A percentile compares a stretch with the other conserved stretches of the same genome.
These are phyloP conservation scores for Leucophora obtusa DNA, from an alignment of 2,888 invertebrate species.

Conservation along the genomic window DNA sequence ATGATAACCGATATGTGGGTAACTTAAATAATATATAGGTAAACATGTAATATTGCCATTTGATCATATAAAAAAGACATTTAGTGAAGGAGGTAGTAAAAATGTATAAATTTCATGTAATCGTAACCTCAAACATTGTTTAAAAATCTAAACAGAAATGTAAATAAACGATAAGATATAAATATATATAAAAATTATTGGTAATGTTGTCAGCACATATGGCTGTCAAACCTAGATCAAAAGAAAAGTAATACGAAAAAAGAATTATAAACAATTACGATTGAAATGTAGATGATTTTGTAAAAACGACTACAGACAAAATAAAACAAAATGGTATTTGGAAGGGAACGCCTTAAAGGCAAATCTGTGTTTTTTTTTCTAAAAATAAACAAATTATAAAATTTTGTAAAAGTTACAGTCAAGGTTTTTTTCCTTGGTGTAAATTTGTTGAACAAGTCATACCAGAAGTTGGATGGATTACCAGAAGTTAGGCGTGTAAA, in stretches of 20 bases:
- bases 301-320: background rate
- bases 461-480: too few relatives aligned
- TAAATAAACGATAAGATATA: background rate
- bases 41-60: constrained; percentile 18
- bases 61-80: constrained; percentile 6
- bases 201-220: constrained; percentile 37
- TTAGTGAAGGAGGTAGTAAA: background rate
- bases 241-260: constrained; percentile 10
- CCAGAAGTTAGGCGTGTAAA: too few relatives aligned
- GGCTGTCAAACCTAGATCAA: constrained; percentile 50
- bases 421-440: too few relatives aligned
- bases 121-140: constrained; percentile 38
- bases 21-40: too few relatives aligned
- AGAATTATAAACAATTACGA: background rate
- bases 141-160: background rate
- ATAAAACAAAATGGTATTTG: background rate
- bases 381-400: too few relatives aligned
- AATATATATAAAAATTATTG: constrained; percentile 6
- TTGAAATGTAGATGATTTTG: background rate
- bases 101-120: constrained; percentile 39
- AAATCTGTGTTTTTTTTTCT: too few relatives aligned
- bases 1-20: too few relatives aligned
- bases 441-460: too few relatives aligned
- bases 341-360: too few relatives aligned
- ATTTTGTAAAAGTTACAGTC: too few relatives aligned